A percentile compares a stretch with the other conserved stretches of the same genome.
Evolutionary conservation across 2,797 vertebrate genomes (phyloP).

Genomic region (Gymnopithys bicolor): DNA sequence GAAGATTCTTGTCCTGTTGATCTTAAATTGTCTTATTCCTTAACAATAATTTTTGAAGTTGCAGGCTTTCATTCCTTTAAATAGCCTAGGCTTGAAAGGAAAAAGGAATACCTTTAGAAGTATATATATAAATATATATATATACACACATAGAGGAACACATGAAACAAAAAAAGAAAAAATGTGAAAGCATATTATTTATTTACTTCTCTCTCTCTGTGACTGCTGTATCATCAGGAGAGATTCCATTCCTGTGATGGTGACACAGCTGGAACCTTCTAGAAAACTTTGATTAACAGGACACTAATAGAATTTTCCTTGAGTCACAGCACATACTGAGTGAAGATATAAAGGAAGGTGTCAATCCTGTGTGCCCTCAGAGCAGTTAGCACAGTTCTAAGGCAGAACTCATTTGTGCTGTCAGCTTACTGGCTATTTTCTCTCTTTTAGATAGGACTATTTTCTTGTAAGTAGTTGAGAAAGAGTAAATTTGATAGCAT

Average conservation of each 20-base stretch:
- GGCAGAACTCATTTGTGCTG: constrained; percentile 21
- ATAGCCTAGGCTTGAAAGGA: not conserved
- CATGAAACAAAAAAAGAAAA: not conserved
- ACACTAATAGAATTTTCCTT: constrained; percentile 9
- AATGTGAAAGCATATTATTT: not conserved
- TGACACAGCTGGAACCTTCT: not conserved
- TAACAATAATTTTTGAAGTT: not conserved
- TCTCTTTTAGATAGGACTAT: not conserved
- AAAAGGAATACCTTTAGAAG: not conserved
- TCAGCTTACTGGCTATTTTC: constrained; percentile 1
- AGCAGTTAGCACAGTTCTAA: not conserved
- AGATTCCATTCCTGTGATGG: not conserved
- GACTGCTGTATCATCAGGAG: not conserved
- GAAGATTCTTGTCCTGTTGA: not conserved
- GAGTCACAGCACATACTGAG: not conserved
- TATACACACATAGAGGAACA: not conserved
- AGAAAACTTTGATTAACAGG: not conserved
- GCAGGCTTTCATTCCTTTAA: not conserved
- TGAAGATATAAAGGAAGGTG: not conserved
- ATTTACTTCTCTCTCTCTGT: not conserved
- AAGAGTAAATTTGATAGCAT: constrained; percentile 10
- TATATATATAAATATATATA: not conserved
- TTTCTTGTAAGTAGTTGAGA: constrained; percentile 1
- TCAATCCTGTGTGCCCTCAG: not conserved
- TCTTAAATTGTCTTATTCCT: not conserved